phyloP scores from a whole-genome alignment of 2,888 invertebrate species.

The Rhagophthalmus giganteus region DNA sequence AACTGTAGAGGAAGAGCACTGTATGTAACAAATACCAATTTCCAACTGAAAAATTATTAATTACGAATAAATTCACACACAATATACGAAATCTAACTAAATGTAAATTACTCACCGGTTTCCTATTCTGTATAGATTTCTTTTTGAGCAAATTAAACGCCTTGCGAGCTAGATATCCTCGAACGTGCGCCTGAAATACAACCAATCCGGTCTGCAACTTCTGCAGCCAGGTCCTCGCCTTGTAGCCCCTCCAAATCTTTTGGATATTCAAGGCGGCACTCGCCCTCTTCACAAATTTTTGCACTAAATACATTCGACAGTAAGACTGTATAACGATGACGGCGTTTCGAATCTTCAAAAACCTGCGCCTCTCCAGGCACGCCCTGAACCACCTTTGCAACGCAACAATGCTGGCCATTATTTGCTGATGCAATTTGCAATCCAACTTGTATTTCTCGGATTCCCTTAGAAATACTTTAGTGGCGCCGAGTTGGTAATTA shows the following conservation, averaged over 20 bases:
- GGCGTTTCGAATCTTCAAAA: constrained; percentile 72
- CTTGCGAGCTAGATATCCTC: constrained; percentile 68
- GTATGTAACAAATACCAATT: too few species aligned
- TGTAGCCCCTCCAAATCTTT: constrained; percentile 74
- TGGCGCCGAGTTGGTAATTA: constrained; percentile 86
- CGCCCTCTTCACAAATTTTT: constrained; percentile 59
- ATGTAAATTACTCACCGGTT: constrained; percentile 18
- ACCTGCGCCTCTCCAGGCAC: constrained; percentile 76
- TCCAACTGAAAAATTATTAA: too few species aligned
- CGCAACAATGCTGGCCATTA: constrained; percentile 88
- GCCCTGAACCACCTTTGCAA: constrained; percentile 92
- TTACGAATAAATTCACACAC: not conserved
- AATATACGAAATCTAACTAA: too few species aligned
- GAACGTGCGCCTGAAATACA: constrained; percentile 71
- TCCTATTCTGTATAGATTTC: constrained; percentile 8
- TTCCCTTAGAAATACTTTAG: constrained; percentile 92
- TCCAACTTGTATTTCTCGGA: constrained; percentile 92
- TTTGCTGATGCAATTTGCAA: constrained; percentile 88
- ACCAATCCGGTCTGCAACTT: constrained; percentile 64
- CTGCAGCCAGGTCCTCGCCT: constrained; percentile 67
- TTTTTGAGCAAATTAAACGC: constrained; percentile 29
- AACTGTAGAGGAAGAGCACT: too few species aligned
- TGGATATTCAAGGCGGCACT: constrained; percentile 72
- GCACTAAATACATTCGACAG: constrained; percentile 68
- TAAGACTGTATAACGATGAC: constrained; percentile 76